These are phyloP conservation scores for Brachyopa scutellaris DNA, from an alignment of 2,888 invertebrate genomes.

Conservation along the genomic window DNA sequence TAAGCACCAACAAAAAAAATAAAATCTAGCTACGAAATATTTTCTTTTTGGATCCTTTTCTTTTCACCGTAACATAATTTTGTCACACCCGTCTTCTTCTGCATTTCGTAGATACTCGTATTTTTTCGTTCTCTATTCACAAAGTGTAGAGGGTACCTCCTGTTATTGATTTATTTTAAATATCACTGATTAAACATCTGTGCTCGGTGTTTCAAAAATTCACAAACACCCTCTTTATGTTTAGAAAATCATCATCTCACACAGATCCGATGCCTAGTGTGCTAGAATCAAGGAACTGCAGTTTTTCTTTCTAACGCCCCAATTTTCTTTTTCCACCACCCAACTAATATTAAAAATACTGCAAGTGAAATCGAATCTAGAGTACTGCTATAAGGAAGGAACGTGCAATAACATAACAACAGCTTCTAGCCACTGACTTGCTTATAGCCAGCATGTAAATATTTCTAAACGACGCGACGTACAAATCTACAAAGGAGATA, in stretches of 20 bases:
- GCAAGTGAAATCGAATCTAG: slow-evolving; percentile 58
- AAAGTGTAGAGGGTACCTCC: slow-evolving; percentile 9
- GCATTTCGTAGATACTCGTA: background rate
- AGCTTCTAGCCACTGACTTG: slow-evolving; percentile 1
- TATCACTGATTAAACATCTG: slow-evolving; percentile 63
- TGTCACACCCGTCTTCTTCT: slow-evolving; percentile 7
- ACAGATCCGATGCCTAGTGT: background rate
- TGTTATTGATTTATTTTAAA: slow-evolving; percentile 53
- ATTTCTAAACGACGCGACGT: slow-evolving; percentile 33
- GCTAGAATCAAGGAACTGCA: slow-evolving; percentile 9
- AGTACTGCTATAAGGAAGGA: slow-evolving; percentile 46
- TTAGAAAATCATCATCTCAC: slow-evolving; percentile 44
- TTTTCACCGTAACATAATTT: slow-evolving; percentile 5
- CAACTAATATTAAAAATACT: slow-evolving; percentile 11
- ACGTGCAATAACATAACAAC: slow-evolving; percentile 26
- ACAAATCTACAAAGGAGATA: slow-evolving; percentile 29
- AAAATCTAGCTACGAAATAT: background rate
- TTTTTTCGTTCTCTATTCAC: background rate
- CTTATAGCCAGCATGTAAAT: slow-evolving; percentile 47
- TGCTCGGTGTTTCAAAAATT: slow-evolving; percentile 43
- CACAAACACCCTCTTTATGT: slow-evolving; percentile 16
- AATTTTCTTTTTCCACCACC: slow-evolving; percentile 29
- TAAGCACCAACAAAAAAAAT: background rate
- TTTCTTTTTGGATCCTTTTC: slow-evolving; percentile 19
- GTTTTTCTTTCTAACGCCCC: slow-evolving; percentile 41